Conservation (phyloP, 2,888 invertebrate species). For the Oscheius sp. region DNA sequence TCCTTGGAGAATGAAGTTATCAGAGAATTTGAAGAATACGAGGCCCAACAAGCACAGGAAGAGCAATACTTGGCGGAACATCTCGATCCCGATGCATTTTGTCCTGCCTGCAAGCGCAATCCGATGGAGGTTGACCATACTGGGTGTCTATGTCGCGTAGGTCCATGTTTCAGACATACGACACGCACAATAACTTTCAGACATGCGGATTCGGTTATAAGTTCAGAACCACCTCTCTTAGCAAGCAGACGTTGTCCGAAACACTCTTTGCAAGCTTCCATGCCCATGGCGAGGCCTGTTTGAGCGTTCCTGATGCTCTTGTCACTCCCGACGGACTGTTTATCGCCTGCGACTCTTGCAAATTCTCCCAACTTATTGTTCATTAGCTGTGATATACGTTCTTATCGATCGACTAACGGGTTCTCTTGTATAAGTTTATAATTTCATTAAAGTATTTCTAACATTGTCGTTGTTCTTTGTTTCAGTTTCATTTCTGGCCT, state of each 20-base stretch:
- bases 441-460: neutral
- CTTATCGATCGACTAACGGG: neutral
- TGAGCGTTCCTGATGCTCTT: conserved; percentile 11
- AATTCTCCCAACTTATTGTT: neutral
- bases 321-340: conserved; percentile 3
- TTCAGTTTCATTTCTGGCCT: neutral
- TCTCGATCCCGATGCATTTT: conserved; percentile 28
- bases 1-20: conserved; percentile 5
- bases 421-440: neutral
- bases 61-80: conserved; percentile 3
- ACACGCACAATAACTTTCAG: neutral
- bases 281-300: neutral
- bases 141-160: conserved; percentile 21
- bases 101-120: conserved; percentile 21
- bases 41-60: conserved; percentile 2
- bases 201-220: conserved; percentile 4
- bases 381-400: neutral
- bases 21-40: conserved; percentile 22
- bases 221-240: neutral
- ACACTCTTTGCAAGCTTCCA: neutral
- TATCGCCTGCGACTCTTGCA: conserved; percentile 3
- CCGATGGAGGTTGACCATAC: conserved; percentile 22
- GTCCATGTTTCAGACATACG: neutral
- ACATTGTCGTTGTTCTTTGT: neutral
- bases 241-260: neutral